These are phyloP conservation scores for Harpegnathos saltator DNA, from an alignment of 1,140 invertebrate genomes.

Conservation along the genomic window DNA sequence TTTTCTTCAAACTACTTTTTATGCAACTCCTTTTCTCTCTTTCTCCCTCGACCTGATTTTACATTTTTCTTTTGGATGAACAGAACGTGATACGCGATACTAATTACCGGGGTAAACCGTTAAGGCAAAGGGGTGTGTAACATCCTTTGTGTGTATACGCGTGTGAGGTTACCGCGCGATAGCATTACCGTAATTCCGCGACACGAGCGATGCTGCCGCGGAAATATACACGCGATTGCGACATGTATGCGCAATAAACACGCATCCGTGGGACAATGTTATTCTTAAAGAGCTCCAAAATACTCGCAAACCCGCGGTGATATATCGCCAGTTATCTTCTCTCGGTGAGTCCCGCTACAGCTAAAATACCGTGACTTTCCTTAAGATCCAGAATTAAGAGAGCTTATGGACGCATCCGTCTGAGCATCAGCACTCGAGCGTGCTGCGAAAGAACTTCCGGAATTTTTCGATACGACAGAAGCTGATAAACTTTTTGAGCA, in stretches of 20 bases:
- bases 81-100: too few relatives aligned
- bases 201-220: not conserved
- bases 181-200: not conserved
- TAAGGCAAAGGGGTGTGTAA: too few relatives aligned
- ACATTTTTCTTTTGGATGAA: too few relatives aligned
- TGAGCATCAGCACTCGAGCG: not conserved
- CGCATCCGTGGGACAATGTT: not conserved
- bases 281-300: not conserved
- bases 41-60: too few relatives aligned
- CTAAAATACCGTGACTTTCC: not conserved
- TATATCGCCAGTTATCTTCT: not conserved
- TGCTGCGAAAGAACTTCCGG: not conserved
- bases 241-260: slow-evolving; percentile 2
- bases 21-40: too few relatives aligned
- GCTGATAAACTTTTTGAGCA: not conserved
- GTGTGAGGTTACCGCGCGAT: not conserved
- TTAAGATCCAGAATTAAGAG: slow-evolving; percentile 1
- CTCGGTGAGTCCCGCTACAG: not conserved
- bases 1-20: too few relatives aligned
- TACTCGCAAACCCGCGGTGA: not conserved
- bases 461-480: not conserved
- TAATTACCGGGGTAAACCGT: too few relatives aligned
- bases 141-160: too few relatives aligned
- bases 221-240: not conserved
- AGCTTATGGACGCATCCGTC: not conserved